Conservation (phyloP, 1,140 invertebrate genomes). For the Theocolax elegans region DNA sequence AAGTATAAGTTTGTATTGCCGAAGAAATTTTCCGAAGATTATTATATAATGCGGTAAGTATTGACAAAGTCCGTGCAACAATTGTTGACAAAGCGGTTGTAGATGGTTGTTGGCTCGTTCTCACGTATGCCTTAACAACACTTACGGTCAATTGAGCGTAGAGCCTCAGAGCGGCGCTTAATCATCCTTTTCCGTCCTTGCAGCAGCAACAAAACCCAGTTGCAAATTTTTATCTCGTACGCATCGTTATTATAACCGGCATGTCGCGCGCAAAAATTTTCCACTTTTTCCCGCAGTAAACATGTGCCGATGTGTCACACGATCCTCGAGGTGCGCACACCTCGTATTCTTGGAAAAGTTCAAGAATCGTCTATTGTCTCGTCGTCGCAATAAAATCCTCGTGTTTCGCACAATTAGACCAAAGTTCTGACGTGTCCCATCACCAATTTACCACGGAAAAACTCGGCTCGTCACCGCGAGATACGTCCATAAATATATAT, state of each 20-base stretch:
- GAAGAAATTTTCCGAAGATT: too few species aligned
- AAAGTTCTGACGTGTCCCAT: background rate
- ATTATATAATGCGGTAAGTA: too few species aligned
- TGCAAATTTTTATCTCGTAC: background rate
- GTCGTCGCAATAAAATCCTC: slow-evolving; percentile 15
- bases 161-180: background rate
- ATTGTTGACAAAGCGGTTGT: background rate
- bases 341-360: slow-evolving; percentile 23
- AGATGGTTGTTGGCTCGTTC: slow-evolving; percentile 3
- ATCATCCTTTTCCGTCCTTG: slow-evolving; percentile 28
- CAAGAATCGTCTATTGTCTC: slow-evolving; percentile 29
- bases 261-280: slow-evolving; percentile 24
- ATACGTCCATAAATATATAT: background rate
- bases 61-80: background rate
- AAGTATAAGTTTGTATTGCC: too few species aligned
- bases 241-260: background rate
- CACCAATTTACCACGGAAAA: too few species aligned
- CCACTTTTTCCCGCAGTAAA: slow-evolving; percentile 4
- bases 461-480: background rate
- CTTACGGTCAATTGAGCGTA: background rate
- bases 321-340: background rate
- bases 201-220: background rate
- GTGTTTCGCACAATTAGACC: slow-evolving; percentile 32
- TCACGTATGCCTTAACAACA: background rate
- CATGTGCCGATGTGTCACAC: slow-evolving; percentile 21